phyloP scores from a whole-genome alignment of 2,888 invertebrate genomes.

The Trilocha varians region DNA sequence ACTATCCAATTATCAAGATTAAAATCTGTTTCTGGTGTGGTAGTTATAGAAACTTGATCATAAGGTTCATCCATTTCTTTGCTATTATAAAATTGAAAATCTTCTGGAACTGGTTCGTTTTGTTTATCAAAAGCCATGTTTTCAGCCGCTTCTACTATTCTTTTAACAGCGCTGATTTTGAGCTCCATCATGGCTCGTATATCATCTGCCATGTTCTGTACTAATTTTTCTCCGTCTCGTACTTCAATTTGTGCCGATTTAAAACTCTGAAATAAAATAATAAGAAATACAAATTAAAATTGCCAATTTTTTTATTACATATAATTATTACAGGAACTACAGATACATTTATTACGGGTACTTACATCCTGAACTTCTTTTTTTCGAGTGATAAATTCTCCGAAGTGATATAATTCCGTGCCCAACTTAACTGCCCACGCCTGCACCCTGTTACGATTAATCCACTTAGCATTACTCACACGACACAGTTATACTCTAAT shows the following conservation, averaged over 20 bases:
- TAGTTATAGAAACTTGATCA: constrained; percentile 59
- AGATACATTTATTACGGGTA: too few species aligned
- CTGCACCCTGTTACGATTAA: constrained; percentile 73
- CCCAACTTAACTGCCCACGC: constrained; percentile 88
- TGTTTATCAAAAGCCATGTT: constrained; percentile 79
- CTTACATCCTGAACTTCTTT: constrained; percentile 84
- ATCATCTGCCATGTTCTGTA: constrained; percentile 87
- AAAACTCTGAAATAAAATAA: constrained; percentile 74
- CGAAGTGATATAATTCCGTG: constrained; percentile 84
- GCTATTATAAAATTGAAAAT: constrained; percentile 80
- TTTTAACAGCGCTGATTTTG: constrained; percentile 89
- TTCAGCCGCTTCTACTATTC: constrained; percentile 92
- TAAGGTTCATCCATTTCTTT: constrained; percentile 78
- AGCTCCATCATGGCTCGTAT: constrained; percentile 91
- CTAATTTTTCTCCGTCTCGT: constrained; percentile 83
- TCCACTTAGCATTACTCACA: too few species aligned
- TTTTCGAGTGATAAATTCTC: constrained; percentile 85
- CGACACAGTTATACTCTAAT: too few species aligned
- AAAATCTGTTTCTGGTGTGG: constrained; percentile 70
- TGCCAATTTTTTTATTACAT: background rate
- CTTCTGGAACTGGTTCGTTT: constrained; percentile 68
- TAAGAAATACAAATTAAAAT: too few species aligned
- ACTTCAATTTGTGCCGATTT: constrained; percentile 83
- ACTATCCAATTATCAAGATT: constrained; percentile 65
- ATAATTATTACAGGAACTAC: too few species aligned